Evolutionary conservation across 2,113 vertebrate genomes (phyloP), one percentile per base, ranked within the genome.

Genomic region (Chloropsis cyanopogon): DNA sequence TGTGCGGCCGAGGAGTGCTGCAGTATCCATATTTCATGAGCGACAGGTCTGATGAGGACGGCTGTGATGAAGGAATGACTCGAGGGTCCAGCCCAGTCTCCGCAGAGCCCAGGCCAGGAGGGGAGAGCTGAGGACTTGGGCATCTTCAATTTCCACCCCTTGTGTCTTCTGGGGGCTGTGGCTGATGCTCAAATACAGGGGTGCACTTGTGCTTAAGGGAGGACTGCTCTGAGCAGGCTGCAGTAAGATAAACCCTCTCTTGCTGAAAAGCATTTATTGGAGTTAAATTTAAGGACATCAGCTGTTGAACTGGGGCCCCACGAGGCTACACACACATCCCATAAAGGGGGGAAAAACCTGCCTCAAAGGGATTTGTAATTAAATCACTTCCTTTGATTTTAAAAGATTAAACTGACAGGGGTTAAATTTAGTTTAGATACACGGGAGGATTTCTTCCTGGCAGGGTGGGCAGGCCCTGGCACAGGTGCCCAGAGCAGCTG

Each of bases 71-170:
- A 41, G 69, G 10, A 33, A 21, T 9, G 17, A 17, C 25, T 6
- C 2, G 0, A n/a, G 0, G 14, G 20, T 29, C 39, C 0, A 2
- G 1, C 13, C 2, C 25, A 14, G 42, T 4, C 16, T 37, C 50
- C 42, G 68, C 86, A 80, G 66, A 44, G 50, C 31, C 41, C 21
- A 5, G 22, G 35, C 9, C 14, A 12, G 42, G 35, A 44, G 20
- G 31, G 44, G 8, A 65, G 31, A 9, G 13, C 35, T 2, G 3
- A 68, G 42, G 31, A 7, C 49, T 39, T 2, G 10, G 12, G 39
- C 41, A 6, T 8, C 29, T 71, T 14, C 35, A 16, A 3, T 31
- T 41, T 7, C 66, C 41, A 29, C 2, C 3, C 13, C 1, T 5
- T 7, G 5, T 0, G 3, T 26, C 28, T 18, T n/a, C 35, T 4